phyloP scores from a whole-genome alignment of 1,140 invertebrate genomes.

The Zaprionus kolodkinae region DNA sequence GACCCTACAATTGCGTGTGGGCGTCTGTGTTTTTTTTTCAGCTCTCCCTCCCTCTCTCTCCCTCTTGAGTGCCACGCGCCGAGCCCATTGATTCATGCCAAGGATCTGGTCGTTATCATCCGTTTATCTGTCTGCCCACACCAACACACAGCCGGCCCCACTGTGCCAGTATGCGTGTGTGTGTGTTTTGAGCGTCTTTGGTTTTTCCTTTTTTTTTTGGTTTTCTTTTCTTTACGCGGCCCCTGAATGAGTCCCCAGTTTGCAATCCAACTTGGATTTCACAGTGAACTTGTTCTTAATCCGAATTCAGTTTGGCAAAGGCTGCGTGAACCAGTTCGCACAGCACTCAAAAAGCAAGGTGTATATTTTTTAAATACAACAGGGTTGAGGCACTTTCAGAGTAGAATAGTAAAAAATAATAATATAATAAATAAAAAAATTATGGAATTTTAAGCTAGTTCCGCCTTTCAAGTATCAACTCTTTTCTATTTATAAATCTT shows the following conservation, averaged over 20 bases:
- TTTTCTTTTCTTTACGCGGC: constrained; percentile 44
- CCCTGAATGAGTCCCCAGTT: constrained; percentile 69
- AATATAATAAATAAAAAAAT: too few relatives aligned
- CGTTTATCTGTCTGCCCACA: constrained; percentile 43
- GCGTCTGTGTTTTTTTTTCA: constrained; percentile 21
- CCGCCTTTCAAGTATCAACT: too few relatives aligned
- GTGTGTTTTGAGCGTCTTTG: constrained; percentile 42
- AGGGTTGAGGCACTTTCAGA: background rate
- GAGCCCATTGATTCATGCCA: constrained; percentile 62
- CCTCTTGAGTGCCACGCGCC: constrained; percentile 43
- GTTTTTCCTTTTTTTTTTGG: constrained; percentile 42
- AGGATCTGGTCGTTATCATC: constrained; percentile 52
- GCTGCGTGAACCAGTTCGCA: background rate
- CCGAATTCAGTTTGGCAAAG: background rate
- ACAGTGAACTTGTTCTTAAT: constrained; percentile 1
- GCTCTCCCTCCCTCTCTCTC: background rate
- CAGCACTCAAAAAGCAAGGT: background rate
- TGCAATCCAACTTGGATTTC: constrained; percentile 57
- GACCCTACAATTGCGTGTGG: constrained; percentile 14
- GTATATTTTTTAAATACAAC: background rate
- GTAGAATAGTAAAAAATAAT: too few relatives aligned
- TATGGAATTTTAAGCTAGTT: too few relatives aligned
- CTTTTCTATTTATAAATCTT: too few relatives aligned
- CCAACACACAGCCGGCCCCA: background rate
- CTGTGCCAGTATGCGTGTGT: background rate